Evolutionary conservation across 2,888 invertebrate genomes (phyloP).

Genomic region (Sabellastarte sp.): DNA sequence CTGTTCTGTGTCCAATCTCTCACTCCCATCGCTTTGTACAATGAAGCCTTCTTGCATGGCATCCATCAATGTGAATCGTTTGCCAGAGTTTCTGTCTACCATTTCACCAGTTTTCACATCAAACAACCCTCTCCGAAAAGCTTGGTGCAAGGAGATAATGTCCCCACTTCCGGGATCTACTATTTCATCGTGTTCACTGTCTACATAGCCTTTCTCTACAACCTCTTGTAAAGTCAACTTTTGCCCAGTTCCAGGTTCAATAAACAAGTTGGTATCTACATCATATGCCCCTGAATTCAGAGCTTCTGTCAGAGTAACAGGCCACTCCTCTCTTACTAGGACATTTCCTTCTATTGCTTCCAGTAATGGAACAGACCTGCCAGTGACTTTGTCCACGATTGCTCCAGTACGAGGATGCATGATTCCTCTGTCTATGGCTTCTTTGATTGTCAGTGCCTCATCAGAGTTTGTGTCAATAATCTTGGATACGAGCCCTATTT

Average conservation of each 20-base stretch:
- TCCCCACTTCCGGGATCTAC: not conserved
- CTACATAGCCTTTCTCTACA: constrained; percentile 3
- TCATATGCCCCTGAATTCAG: constrained; percentile 85
- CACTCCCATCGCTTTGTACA: not conserved
- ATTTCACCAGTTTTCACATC: constrained; percentile 65
- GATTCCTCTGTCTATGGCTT: constrained; percentile 65
- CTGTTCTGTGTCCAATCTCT: not conserved
- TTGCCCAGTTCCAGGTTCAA: constrained; percentile 66
- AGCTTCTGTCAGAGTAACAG: constrained; percentile 87
- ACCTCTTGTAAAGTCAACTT: constrained; percentile 8
- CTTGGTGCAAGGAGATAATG: constrained; percentile 74
- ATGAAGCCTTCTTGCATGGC: constrained; percentile 67
- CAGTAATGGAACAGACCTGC: constrained; percentile 54
- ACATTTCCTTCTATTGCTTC: constrained; percentile 74
- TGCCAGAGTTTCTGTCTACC: constrained; percentile 68
- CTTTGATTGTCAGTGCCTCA: constrained; percentile 60
- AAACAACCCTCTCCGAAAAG: constrained; percentile 67
- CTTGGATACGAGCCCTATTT: constrained; percentile 37
- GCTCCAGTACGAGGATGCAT: constrained; percentile 13
- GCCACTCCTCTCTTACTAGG: constrained; percentile 67
- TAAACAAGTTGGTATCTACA: constrained; percentile 69
- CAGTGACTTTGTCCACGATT: constrained; percentile 4
- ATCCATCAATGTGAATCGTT: constrained; percentile 61
- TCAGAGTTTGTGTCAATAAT: constrained; percentile 67
- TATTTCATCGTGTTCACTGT: not conserved